phyloP scores from a whole-genome alignment of 2,888 invertebrate species.

The Hydriomena furcata region DNA sequence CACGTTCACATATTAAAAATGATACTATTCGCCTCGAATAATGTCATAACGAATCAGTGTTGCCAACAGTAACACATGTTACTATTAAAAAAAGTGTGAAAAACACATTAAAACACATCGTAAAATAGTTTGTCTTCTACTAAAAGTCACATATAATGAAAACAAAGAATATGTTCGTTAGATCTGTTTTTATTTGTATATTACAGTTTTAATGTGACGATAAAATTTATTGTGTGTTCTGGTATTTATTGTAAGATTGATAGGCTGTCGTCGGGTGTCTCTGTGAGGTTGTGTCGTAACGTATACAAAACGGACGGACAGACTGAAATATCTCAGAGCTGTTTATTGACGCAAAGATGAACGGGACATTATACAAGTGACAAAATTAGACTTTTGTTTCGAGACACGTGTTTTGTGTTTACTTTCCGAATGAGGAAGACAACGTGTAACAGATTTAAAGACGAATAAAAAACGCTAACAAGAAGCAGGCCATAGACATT shows the following conservation, averaged over 20 bases:
- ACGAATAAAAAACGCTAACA: not conserved
- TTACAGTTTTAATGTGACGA: constrained; percentile 40
- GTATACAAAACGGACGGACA: constrained; percentile 57
- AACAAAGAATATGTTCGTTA: constrained; percentile 44
- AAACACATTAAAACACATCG: constrained; percentile 67
- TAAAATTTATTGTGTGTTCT: constrained; percentile 47
- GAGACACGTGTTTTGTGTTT: constrained; percentile 48
- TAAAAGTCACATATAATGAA: constrained; percentile 67
- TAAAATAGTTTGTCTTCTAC: constrained; percentile 70
- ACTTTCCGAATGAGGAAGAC: constrained; percentile 33
- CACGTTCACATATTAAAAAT: constrained; percentile 56
- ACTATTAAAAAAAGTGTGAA: constrained; percentile 66
- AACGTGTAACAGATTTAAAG: constrained; percentile 14
- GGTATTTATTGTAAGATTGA: constrained; percentile 80
- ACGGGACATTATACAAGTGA: constrained; percentile 63
- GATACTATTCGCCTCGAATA: constrained; percentile 67
- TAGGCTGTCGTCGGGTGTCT: constrained; percentile 76
- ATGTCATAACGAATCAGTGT: constrained; percentile 72
- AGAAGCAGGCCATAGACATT: not conserved
- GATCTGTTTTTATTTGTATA: constrained; percentile 40
- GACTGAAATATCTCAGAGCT: constrained; percentile 71
- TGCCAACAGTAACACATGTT: constrained; percentile 60
- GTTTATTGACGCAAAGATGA: constrained; percentile 69
- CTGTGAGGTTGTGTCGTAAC: constrained; percentile 60
- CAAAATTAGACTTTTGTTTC: constrained; percentile 61